Evolutionary conservation across 2,888 invertebrate genomes (phyloP), one percentile per base, ranked within the genome.

Genomic region (Saturnia japonica): DNA sequence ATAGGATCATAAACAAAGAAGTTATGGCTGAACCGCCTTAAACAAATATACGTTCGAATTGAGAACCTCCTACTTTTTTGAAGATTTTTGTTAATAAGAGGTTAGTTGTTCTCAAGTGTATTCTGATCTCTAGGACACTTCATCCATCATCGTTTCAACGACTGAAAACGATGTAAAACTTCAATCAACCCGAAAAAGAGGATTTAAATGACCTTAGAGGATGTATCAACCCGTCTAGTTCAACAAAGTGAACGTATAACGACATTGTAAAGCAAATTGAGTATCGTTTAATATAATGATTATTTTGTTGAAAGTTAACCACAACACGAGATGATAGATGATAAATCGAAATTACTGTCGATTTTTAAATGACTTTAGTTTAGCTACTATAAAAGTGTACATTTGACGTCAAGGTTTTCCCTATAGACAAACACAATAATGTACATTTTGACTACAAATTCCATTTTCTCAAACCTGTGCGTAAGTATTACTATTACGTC

Each of bases 301-400:
- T 9, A 66, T 51, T 70, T 28, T 54, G 74, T 77, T 77, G 82
- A 82, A 82, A 82, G 82, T 77, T 74, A 80, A 82, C 80, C 80
- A 76, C 81, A 76, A 67, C 69, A 71, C 74, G 74, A 22, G 54
- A 54, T 22, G 11, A 54, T 54, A 72, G 71, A 74, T 77, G 76
- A 79, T 80, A 75, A 77, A 76, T 72, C 71, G 68, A 51, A 70
- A 57, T 69, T 19, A 67, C 67, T 51, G 43, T 70, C 54, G 47
- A 66, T n/a, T n/a, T n/a, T n/a, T n/a, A n/a, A n/a, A n/a, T n/a
- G n/a, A n/a, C n/a, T n/a, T n/a, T n/a, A n/a, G n/a, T n/a, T n/a
- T n/a, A n/a, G n/a, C n/a, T n/a, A n/a, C n/a, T n/a, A n/a, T 45
- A 77, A 80, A 79, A 80, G 79, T 72, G 72, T 43, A 70, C 73